phyloP scores from a whole-genome alignment of 2,113 vertebrate species.

The Circaetus gallicus region DNA sequence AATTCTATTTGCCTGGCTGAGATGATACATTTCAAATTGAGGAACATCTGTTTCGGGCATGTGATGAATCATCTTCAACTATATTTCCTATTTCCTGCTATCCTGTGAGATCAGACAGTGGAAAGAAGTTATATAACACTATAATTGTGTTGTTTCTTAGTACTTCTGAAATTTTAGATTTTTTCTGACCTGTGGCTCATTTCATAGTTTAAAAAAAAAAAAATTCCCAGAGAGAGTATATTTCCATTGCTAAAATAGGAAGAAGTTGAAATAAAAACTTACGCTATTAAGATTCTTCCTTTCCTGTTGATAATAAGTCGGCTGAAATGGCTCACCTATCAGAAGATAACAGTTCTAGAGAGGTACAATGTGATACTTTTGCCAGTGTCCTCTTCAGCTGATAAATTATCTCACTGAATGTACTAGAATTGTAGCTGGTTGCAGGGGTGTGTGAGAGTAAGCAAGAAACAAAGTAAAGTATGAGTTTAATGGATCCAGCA shows the following conservation, averaged over 20 bases:
- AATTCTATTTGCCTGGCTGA: conserved; percentile 4
- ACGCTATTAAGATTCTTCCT: background rate
- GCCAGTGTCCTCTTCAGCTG: background rate
- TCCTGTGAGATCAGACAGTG: conserved; percentile 2
- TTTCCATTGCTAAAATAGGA: background rate
- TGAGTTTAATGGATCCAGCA: background rate
- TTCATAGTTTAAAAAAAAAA: background rate
- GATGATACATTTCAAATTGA: background rate
- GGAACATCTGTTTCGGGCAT: conserved; percentile 1
- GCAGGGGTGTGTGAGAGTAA: background rate
- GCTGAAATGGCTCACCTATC: background rate
- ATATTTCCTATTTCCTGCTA: conserved; percentile 16
- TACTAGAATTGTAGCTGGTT: background rate
- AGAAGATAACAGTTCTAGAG: background rate
- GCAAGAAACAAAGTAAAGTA: background rate
- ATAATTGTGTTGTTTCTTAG: background rate
- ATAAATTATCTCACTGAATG: background rate
- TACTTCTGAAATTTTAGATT: background rate
- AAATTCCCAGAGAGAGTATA: background rate
- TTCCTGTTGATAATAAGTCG: background rate
- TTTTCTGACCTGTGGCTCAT: background rate
- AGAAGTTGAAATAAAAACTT: background rate
- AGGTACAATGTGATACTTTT: background rate
- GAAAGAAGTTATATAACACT: background rate
- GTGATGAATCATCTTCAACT: conserved; percentile 40